These are phyloP conservation scores for Leptopterna dolabrata DNA, from an alignment of 2,888 invertebrate species.

Conservation along the genomic window DNA sequence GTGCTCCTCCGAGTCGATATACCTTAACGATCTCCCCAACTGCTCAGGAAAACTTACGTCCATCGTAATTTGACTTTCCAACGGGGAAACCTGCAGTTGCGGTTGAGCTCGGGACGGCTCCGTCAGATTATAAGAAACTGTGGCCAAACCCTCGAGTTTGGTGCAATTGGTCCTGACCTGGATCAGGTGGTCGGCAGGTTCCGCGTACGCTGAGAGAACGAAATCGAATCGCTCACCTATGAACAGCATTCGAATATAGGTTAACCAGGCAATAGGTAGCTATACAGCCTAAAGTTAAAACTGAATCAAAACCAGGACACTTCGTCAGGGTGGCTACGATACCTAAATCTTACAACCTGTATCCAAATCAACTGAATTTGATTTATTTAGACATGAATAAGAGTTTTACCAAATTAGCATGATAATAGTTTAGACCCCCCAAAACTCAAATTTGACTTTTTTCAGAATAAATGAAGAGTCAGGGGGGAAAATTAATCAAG, in stretches of 20 bases:
- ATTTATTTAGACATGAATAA: too few relatives aligned
- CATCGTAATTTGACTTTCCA: conserved; percentile 33
- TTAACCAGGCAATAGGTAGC: not conserved
- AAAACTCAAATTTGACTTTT: too few relatives aligned
- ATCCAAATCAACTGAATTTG: too few relatives aligned
- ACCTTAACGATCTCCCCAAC: not conserved
- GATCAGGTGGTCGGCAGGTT: conserved; percentile 73
- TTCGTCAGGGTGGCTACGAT: too few relatives aligned
- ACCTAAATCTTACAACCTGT: too few relatives aligned
- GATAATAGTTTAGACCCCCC: too few relatives aligned
- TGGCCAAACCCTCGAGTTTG: conserved; percentile 48
- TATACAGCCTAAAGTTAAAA: not conserved
- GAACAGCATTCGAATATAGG: conserved; percentile 29
- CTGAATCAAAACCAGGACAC: not conserved
- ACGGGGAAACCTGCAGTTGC: conserved; percentile 44
- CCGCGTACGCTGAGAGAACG: conserved; percentile 74
- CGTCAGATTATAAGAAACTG: conserved; percentile 54
- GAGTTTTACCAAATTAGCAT: too few relatives aligned
- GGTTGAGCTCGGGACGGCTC: conserved; percentile 10
- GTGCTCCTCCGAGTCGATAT: not conserved
- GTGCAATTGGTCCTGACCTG: conserved; percentile 66
- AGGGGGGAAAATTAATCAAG: too few relatives aligned
- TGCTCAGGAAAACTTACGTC: conserved; percentile 12
- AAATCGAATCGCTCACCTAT: conserved; percentile 82
- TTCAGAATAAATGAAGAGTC: too few relatives aligned